phyloP scores from a whole-genome alignment of 2,113 vertebrate species.

The Acrocephalus kingi region DNA sequence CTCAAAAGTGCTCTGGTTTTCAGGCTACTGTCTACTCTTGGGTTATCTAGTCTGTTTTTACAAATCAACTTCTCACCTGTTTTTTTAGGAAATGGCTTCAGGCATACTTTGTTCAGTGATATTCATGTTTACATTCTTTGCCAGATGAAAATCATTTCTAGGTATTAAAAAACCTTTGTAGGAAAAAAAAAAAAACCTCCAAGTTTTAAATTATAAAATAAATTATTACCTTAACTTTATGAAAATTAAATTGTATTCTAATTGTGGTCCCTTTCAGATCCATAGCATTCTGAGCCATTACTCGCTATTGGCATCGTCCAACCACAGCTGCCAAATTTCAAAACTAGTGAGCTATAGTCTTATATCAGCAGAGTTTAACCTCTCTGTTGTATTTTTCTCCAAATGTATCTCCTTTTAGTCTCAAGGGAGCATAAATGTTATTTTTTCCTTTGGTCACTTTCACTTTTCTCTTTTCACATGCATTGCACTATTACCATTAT shows the following conservation, averaged over 20 bases:
- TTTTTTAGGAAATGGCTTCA: background rate
- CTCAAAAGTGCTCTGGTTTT: background rate
- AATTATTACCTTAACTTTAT: background rate
- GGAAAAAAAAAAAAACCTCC: background rate
- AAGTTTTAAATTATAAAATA: background rate
- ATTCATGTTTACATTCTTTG: background rate
- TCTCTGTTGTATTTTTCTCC: background rate
- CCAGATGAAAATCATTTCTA: background rate
- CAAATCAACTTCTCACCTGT: background rate
- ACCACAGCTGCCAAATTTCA: background rate
- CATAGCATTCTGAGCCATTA: background rate
- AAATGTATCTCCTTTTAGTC: background rate
- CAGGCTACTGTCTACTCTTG: background rate
- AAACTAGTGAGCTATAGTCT: background rate
- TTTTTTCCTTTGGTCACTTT: background rate
- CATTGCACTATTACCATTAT: background rate
- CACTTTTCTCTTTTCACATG: background rate
- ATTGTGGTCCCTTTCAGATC: background rate
- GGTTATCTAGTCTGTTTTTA: background rate
- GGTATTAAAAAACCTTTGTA: background rate
- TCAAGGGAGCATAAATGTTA: background rate
- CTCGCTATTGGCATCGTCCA: accelerated
- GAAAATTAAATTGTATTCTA: background rate
- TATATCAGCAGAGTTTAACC: background rate
- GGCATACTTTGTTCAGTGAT: background rate